Evolutionary conservation across 2,888 invertebrate species (phyloP).

Genomic region (Zeuzera pyrina): DNA sequence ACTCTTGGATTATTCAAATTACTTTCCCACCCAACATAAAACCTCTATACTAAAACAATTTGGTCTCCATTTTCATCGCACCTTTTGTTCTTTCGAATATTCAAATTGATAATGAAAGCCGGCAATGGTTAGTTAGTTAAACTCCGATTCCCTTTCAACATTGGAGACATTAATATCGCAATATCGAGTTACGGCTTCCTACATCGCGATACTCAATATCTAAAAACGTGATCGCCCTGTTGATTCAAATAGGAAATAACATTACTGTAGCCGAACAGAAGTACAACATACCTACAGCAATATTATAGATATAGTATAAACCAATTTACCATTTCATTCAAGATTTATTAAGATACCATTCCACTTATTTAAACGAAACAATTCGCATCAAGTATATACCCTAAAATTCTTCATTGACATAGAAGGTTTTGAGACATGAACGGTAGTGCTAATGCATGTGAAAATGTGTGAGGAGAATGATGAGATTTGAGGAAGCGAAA

Average conservation of each 20-base stretch:
- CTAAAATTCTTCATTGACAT: too few species aligned
- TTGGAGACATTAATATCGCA: conserved; percentile 55
- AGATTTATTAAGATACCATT: too few species aligned
- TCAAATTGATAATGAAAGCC: conserved; percentile 52
- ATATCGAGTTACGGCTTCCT: conserved; percentile 47
- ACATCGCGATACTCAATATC: conserved; percentile 37
- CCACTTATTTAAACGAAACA: too few species aligned
- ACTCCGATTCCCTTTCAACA: too few species aligned
- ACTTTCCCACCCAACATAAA: conserved; percentile 16
- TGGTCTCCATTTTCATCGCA: conserved; percentile 27
- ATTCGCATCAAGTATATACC: too few species aligned
- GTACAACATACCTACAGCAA: too few species aligned
- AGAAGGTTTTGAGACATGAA: too few species aligned
- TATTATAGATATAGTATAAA: too few species aligned
- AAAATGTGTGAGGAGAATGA: too few species aligned
- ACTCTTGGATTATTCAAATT: conserved; percentile 18
- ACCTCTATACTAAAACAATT: conserved; percentile 30
- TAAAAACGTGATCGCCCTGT: conserved; percentile 56
- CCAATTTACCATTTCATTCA: too few species aligned
- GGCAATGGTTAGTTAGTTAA: conserved; percentile 60
- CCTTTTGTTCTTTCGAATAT: conserved; percentile 51
- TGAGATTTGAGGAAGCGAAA: too few species aligned
- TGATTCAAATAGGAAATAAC: conserved; percentile 46
- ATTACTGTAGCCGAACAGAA: conserved; percentile 5
- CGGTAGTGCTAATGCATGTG: too few species aligned